Base-by-base conservation (phyloP, 2,888 invertebrate species). In the Tetrapedia diversipes region DNA sequence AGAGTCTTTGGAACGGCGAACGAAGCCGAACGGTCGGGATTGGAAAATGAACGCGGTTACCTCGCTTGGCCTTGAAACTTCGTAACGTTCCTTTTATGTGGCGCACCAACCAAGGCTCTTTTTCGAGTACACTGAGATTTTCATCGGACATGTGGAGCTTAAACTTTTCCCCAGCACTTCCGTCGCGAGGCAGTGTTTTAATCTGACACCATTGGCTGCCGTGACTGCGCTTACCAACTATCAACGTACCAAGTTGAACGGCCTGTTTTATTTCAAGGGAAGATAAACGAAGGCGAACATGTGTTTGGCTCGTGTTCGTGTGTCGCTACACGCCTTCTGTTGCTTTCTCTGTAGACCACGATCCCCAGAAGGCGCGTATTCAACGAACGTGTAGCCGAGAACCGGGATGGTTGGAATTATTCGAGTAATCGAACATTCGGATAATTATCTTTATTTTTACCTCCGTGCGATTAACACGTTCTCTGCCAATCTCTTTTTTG, bases 231-330 rank as follows among this genome's bases (percentile, higher is more conserved):
- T 71, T 81, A 19, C 82, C 82, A 24, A 79, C 81, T 74, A 82
- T 69, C 71, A 81, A 72, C 65, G 82, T 82, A 59, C 79, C 81
- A 47, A 81, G 74, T 74, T 82, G 79, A 57, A 79, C 56, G 64
- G 82, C 81, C 82, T 82, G 75, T 73, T 75, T 66, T 64, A 68
- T 75, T 68, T 78, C 77, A 69, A 67, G 49, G 34, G 43, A 77
- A 67, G 77, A 78, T 71, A 72, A 72, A 60, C 54, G 47, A 60
- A 66, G 47, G 51, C 22, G 32, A 37, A 66, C 45, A 43, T 24
- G 47, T 10, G 29, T 14, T 7, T n/a, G 14, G n/a, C n/a, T n/a
- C 41, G 4, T 37, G 32, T 22, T 2, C 16, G 19, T 32, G 16
- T 45, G 51, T 39, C 45, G 37, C 34, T 41, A 37, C n/a, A 24